A percentile compares a stretch with the other conserved stretches of the same genome.
Evolutionary conservation across 1,140 invertebrate genomes (phyloP).

Genomic region (Drosophila ercepeae): DNA sequence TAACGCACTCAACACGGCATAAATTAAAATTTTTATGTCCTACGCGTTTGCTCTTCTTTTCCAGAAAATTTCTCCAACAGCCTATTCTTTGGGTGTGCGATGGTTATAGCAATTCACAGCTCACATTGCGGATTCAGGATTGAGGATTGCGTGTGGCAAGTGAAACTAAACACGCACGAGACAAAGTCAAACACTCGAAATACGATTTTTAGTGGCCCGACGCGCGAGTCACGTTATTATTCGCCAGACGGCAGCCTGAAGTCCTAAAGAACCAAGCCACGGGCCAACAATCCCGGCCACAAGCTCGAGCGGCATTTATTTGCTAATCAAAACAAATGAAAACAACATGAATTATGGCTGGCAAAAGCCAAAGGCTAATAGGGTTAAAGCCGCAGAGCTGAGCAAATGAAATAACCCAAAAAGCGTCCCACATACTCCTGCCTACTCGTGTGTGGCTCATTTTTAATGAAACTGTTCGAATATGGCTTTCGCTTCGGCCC

Average conservation of each 20-base stretch:
- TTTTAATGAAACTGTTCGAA: constrained; percentile 74
- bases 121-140: constrained; percentile 22
- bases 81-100: constrained; percentile 16
- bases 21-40: constrained; percentile 75
- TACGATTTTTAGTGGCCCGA: constrained; percentile 69
- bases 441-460: constrained; percentile 28
- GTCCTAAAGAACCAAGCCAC: constrained; percentile 19
- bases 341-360: constrained; percentile 74
- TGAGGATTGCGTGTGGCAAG: constrained; percentile 61
- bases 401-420: constrained; percentile 57
- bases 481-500: constrained; percentile 48
- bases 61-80: background rate
- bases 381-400: constrained; percentile 72
- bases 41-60: constrained; percentile 14
- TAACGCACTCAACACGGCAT: constrained; percentile 78
- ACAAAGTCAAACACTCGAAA: constrained; percentile 52
- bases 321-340: constrained; percentile 82
- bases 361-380: constrained; percentile 60
- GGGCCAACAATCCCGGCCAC: constrained; percentile 26
- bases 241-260: constrained; percentile 22
- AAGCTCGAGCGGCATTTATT: constrained; percentile 55
- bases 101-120: constrained; percentile 51
- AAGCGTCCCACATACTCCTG: constrained; percentile 15
- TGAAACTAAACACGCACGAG: constrained; percentile 69
- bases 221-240: constrained; percentile 70